These are phyloP conservation scores for Perca flavescens DNA, from an alignment of 2,113 vertebrate species.

Conservation along the genomic window DNA sequence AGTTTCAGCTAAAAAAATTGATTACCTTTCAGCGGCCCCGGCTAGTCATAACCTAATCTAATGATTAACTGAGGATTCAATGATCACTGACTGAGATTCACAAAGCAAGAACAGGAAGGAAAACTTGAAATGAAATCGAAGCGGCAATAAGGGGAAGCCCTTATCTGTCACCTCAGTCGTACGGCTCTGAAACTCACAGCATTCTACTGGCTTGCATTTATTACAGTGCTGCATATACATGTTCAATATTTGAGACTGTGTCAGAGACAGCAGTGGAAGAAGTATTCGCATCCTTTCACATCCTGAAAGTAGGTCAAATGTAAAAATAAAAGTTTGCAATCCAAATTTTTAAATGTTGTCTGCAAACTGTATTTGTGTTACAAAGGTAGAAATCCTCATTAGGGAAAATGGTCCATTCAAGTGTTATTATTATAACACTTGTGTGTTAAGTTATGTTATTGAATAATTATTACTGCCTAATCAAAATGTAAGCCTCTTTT, in stretches of 20 bases:
- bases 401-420: too few relatives aligned
- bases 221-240: background rate
- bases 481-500: too few relatives aligned
- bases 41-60: conserved; percentile 25
- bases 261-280: background rate
- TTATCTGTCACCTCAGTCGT: conserved; percentile 24
- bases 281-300: background rate
- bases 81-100: conserved; percentile 14
- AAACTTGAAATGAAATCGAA: conserved; percentile 37
- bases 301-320: background rate
- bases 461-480: too few relatives aligned
- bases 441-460: too few relatives aligned
- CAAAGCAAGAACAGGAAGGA: conserved; percentile 26
- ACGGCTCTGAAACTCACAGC: background rate
- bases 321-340: background rate
- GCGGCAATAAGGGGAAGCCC: conserved; percentile 31
- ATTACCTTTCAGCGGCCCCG: conserved; percentile 14
- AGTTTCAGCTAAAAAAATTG: conserved; percentile 42
- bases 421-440: too few relatives aligned
- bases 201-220: too few relatives aligned
- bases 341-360: too few relatives aligned
- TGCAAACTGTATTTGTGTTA: too few relatives aligned
- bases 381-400: too few relatives aligned
- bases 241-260: background rate
- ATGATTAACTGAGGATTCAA: conserved; percentile 33